These are phyloP conservation scores for Donacobius atricapilla DNA, from an alignment of 2,113 vertebrate species.

Conservation along the genomic window DNA sequence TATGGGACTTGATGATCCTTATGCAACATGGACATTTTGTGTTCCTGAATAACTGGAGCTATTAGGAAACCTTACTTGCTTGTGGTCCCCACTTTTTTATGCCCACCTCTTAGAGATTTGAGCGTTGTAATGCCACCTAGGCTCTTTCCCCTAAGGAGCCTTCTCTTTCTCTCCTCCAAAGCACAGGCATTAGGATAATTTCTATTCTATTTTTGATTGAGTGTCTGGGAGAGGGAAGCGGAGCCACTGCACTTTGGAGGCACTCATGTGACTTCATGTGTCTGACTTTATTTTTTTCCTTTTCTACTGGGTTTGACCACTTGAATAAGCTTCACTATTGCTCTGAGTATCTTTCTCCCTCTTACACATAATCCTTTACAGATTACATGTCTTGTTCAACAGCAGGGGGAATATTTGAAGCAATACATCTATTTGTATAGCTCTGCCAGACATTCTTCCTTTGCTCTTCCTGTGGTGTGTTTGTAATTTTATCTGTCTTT, in stretches of 20 bases:
- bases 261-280: background rate
- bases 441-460: constrained; percentile 29
- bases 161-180: background rate
- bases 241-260: background rate
- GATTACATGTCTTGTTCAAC: background rate
- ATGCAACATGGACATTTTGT: background rate
- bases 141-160: background rate
- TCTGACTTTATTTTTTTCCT: background rate
- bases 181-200: background rate
- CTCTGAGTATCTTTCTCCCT: background rate
- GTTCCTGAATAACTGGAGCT: background rate
- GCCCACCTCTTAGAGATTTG: background rate
- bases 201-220: background rate
- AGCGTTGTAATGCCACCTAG: background rate
- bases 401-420: background rate
- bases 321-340: background rate
- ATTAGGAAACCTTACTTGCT: background rate
- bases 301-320: background rate
- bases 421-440: constrained; percentile 29
- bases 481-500: constrained; percentile 48
- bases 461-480: constrained; percentile 33
- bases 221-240: background rate
- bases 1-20: background rate
- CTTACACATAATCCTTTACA: background rate
- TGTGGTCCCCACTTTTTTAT: background rate